Base-by-base conservation (phyloP, 1,140 invertebrate species). In the Venustaconcha ellipsiformis region DNA sequence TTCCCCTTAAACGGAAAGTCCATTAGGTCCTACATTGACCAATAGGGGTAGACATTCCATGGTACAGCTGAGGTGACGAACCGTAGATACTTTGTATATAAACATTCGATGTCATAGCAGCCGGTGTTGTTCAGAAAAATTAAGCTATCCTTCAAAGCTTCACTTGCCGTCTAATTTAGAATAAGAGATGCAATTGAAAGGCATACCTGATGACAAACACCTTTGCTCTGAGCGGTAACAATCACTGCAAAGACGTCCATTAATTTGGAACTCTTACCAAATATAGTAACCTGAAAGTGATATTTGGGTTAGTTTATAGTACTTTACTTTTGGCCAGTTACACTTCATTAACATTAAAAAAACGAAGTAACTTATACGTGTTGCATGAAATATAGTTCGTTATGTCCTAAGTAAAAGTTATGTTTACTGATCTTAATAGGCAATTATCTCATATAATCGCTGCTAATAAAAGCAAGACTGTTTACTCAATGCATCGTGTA, bases 241-340 rank as follows among this genome's bases (percentile, higher is more conserved):
- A 84, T 57, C 57, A 86, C 57, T 4, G 78, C 82, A 18, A 76
- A 69, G 18, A 84, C 76, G 59, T 74, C 76, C 0, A 84, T 84
- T 20, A 69, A 83, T 20, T 83, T 84, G 6, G 84, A 82, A 18
- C 84, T 82, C 15, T 84, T 78, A 12, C 82, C 85, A 68, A 83
- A 82, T 14, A 87, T 63, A 18, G 84, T 85, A 6, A 87, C 79
- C 82, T 83, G 67, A 15, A 65, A 74, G 8, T 37, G 37, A 37
- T 8, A 37, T 37, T 37, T 37, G 23, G 4, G 37, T 37, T 37
- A 37, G 37, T 37, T 6, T 4, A 37, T 37, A 37, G 37, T 8
- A 37, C 37, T 37, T 4, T 37, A 6, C 37, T 37, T 37, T 37
- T 2, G 8, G 37, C 8, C 37, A 37, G 37, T 37, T 8, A 37